Evolutionary conservation across 2,888 invertebrate genomes (phyloP).

Genomic region (Euzetes globulus): DNA sequence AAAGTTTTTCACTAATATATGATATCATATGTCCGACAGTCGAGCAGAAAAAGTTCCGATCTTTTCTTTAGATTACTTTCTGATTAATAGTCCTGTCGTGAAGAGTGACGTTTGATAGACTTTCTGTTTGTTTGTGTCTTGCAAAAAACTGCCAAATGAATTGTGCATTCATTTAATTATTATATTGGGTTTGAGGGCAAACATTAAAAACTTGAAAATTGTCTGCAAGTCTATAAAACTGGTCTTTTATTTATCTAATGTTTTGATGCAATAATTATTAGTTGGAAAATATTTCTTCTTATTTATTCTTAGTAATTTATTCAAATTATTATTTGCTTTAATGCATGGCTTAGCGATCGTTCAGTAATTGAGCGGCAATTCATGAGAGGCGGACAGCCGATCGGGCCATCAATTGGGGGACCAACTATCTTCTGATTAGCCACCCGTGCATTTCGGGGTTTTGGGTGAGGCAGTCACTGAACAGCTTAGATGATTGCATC

Average conservation of each 20-base stretch:
- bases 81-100: background rate
- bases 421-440: constrained; percentile 1
- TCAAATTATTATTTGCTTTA: background rate
- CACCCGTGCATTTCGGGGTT: background rate
- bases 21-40: constrained; percentile 3
- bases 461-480: background rate
- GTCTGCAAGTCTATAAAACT: background rate
- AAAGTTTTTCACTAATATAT: background rate
- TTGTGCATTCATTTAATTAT: background rate
- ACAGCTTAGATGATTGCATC: too few species aligned
- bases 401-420: background rate
- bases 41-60: background rate
- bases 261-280: background rate
- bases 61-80: background rate
- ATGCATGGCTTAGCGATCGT: background rate
- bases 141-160: background rate
- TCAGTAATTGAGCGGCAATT: background rate
- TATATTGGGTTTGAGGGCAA: background rate
- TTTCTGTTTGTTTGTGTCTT: background rate
- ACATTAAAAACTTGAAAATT: background rate
- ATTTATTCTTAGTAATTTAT: background rate
- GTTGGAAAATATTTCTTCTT: background rate
- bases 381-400: background rate
- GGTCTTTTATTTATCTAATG: background rate
- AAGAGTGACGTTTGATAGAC: background rate